A percentile compares a stretch with the other conserved stretches of the same genome.
Conservation (phyloP, 2,888 invertebrate species). For the Andrena chrysosceles region DNA sequence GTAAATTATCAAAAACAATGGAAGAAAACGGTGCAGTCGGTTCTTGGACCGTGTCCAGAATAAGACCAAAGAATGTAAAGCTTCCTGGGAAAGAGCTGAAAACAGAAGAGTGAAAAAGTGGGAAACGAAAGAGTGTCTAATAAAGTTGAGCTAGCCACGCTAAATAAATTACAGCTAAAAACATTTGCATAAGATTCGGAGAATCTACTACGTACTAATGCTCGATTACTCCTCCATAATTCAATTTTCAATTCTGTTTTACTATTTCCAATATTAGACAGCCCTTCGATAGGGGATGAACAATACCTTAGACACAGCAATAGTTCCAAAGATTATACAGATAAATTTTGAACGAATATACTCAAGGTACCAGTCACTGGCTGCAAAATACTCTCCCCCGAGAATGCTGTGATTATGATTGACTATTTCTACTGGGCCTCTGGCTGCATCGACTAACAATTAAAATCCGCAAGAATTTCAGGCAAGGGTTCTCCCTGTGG, state of each 20-base stretch:
- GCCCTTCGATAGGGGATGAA: too few species aligned
- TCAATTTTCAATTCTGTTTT: not conserved
- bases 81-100: slow-evolving; percentile 19
- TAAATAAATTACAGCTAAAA: not conserved
- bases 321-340: too few species aligned
- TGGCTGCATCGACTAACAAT: slow-evolving; percentile 9
- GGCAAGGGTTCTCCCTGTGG: not conserved
- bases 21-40: slow-evolving; percentile 34
- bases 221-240: not conserved
- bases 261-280: too few species aligned
- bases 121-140: not conserved
- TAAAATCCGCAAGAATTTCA: not conserved
- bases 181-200: not conserved
- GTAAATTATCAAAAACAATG: slow-evolving; percentile 58
- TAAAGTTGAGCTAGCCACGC: not conserved
- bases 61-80: slow-evolving; percentile 36
- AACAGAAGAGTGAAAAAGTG: slow-evolving; percentile 15
- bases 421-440: slow-evolving; percentile 2
- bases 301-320: too few species aligned
- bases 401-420: slow-evolving; percentile 1
- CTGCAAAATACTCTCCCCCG: not conserved
- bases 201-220: not conserved
- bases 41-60: slow-evolving; percentile 47
- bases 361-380: not conserved
- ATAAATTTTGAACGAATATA: not conserved